Evolutionary conservation across 1,140 invertebrate genomes (phyloP).

Genomic region (fruit fly (Drosophila melanogaster)): Release_6_plus_ISO1_MT NT_033777.3:25861001-25861500

Average conservation of each 20-base stretch:
- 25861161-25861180: conserved; percentile 44
- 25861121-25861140: not conserved
- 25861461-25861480: conserved; percentile 48
- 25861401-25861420: conserved; percentile 43
- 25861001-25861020: conserved; percentile 67
- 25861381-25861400: conserved; percentile 55
- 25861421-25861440: conserved; percentile 50
- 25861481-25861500: conserved; percentile 44
- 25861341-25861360: conserved; percentile 55
- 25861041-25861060: conserved; percentile 78
- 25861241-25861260: conserved; percentile 49
- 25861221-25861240: conserved; percentile 5
- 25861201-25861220: conserved; percentile 60
- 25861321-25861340: conserved; percentile 71
- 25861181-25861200: conserved; percentile 74
- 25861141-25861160: conserved; percentile 13
- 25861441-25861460: conserved; percentile 16
- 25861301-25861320: conserved; percentile 77
- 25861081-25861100: conserved; percentile 70
- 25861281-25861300: conserved; percentile 50
- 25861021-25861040: conserved; percentile 44
- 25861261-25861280: conserved; percentile 75
- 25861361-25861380: conserved; percentile 68
- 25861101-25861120: conserved; percentile 71
- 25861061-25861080: conserved; percentile 73